These are phyloP conservation scores for Capromys pilorides DNA, from an alignment of 2,797 vertebrate genomes.

Conservation along the genomic window DNA sequence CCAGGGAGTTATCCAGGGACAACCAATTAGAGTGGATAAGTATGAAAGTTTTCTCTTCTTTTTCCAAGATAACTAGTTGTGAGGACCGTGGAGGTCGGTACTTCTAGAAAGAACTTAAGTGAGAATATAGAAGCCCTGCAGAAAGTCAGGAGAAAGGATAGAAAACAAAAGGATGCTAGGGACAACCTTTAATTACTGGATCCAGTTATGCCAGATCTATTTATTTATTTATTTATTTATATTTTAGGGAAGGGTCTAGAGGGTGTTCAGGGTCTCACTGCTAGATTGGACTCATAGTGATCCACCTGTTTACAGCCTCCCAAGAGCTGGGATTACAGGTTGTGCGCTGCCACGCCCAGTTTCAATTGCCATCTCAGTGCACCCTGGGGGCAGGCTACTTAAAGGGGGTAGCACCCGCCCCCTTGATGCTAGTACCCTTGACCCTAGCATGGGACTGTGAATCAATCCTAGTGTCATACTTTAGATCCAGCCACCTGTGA, in stretches of 20 bases:
- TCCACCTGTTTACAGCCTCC: too few relatives aligned
- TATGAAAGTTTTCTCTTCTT: not conserved
- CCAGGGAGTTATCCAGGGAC: not conserved
- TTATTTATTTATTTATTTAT: too few relatives aligned
- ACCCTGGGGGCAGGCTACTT: not conserved
- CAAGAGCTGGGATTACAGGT: too few relatives aligned
- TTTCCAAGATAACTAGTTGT: not conserved
- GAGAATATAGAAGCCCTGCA: not conserved
- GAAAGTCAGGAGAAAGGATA: not conserved
- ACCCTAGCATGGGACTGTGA: not conserved
- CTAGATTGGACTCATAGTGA: too few relatives aligned
- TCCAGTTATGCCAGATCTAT: not conserved
- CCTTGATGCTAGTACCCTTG: not conserved
- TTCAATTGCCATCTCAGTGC: too few relatives aligned
- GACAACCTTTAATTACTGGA: not conserved
- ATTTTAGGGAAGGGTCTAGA: too few relatives aligned
- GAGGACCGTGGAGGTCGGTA: not conserved
- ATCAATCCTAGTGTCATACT: not conserved
- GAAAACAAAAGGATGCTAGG: not conserved
- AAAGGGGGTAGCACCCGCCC: not conserved
- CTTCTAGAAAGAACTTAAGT: constrained; percentile 15
- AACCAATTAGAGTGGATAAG: not conserved
- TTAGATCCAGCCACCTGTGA: not conserved
- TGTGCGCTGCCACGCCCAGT: too few relatives aligned
- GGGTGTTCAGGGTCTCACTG: too few relatives aligned